Percentiles rank a stretch among this genome's conserved stretches.
These are phyloP conservation scores for Diadema setosum DNA, from an alignment of 35 echinoderm and acorn worm genomes.

Conservation along the genomic window DNA sequence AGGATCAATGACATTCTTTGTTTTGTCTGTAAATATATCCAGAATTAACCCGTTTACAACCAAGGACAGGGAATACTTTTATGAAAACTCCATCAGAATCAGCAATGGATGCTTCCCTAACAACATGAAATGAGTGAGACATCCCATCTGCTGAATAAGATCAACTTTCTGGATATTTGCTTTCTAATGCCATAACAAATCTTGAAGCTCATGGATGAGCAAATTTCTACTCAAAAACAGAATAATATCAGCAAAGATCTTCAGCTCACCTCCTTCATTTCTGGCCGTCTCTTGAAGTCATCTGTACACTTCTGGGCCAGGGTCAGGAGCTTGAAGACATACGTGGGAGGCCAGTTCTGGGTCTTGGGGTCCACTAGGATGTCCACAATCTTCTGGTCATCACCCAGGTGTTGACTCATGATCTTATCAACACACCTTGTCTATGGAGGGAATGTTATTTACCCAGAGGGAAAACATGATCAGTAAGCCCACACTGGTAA, in stretches of 20 bases:
- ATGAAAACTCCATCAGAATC: too few relatives aligned
- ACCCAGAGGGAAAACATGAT: background rate
- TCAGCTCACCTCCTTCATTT: slow-evolving; percentile 48
- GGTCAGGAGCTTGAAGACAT: background rate
- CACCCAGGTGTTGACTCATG: background rate
- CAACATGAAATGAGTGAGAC: too few relatives aligned
- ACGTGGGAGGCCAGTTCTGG: slow-evolving; percentile 54
- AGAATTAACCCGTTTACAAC: too few relatives aligned
- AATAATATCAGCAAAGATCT: too few relatives aligned
- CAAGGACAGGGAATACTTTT: too few relatives aligned
- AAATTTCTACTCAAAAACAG: background rate
- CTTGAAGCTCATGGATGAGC: too few relatives aligned
- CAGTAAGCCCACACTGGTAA: background rate
- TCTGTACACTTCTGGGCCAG: slow-evolving; percentile 28
- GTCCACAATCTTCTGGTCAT: background rate
- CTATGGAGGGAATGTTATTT: background rate
- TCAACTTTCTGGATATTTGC: too few relatives aligned
- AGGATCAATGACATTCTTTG: too few relatives aligned
- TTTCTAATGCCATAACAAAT: too few relatives aligned
- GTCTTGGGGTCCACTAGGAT: slow-evolving; percentile 39
- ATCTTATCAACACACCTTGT: background rate
- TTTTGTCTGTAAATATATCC: too few relatives aligned
- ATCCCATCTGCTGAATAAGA: too few relatives aligned
- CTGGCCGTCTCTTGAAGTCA: slow-evolving; percentile 51
- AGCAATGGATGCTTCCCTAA: too few relatives aligned